These are phyloP conservation scores for Gorsachius goisagi DNA, from an alignment of 2,113 vertebrate species.

Conservation along the genomic window DNA sequence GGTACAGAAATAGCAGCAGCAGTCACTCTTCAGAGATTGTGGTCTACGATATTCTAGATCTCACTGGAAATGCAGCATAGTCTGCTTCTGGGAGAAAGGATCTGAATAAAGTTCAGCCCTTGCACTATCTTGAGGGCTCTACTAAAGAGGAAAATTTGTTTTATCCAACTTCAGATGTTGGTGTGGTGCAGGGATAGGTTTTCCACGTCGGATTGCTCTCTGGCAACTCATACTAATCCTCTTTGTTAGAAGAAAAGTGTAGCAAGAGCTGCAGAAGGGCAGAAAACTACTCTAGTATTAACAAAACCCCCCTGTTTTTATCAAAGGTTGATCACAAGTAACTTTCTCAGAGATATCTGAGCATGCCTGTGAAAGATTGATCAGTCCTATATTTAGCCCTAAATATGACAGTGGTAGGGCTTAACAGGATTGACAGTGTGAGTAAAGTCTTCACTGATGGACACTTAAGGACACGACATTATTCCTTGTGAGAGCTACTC, in stretches of 20 bases:
- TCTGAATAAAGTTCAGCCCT: background rate
- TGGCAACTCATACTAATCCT: background rate
- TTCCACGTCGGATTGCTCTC: background rate
- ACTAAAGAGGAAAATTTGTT: background rate
- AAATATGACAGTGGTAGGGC: background rate
- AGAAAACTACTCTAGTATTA: background rate
- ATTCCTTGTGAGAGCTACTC: background rate
- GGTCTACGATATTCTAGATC: accelerated
- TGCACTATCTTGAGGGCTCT: background rate
- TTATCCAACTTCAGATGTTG: background rate
- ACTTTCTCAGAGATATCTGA: background rate
- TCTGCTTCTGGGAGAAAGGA: background rate
- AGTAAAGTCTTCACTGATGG: background rate
- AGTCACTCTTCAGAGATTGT: background rate
- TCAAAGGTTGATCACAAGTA: background rate
- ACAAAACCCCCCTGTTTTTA: background rate
- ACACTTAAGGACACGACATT: background rate
- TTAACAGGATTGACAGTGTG: background rate
- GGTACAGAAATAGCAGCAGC: background rate
- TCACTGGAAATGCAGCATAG: background rate
- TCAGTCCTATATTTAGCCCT: background rate
- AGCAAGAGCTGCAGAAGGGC: background rate
- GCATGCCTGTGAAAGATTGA: background rate
- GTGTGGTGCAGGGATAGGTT: background rate
- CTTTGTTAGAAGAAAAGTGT: background rate